Base-by-base conservation (phyloP, 2,113 vertebrate genomes). In the Anguilla japonica region DNA sequence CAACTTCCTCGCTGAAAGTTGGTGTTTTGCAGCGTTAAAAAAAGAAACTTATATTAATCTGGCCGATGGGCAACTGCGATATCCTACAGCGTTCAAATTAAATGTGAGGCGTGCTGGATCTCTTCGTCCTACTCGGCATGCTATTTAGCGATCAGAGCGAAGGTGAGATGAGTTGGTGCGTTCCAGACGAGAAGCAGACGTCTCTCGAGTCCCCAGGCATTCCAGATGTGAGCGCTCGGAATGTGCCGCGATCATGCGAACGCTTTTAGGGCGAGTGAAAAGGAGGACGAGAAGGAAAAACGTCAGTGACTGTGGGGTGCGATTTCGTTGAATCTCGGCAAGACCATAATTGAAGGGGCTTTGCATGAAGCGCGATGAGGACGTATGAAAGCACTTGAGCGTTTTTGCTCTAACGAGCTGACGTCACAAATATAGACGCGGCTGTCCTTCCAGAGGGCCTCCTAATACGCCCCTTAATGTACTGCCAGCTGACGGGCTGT, bases 311-410 rank as follows among this genome's bases (percentile, higher is more conserved):
- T 90, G 92, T 90, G 92, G 91, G 86, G 92, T 94, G 93, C 84
- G 89, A 93, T 89, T 93, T 95, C 93, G 93, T 91, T 86, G 90
- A 87, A 89, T 88, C 90, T 88, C 92, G 92, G 85, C 89, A 93
- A 94, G 94, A 94, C 91, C 92, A 34, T 93, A 95, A 94, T 93
- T 60, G 92, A 94, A 93, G 93, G 89, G 57, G 18, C 57, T 14
- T 60, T 93, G 57, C 13, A 60, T 93, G 91, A 92, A 92, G 93
- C 91, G 93, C 94, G 92, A 93, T 89, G 90, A 87, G 89, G 91
- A 91, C 88, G 89, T 79, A 88, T 93, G 88, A 92, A 91, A 88
- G 90, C 93, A 86, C 90, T 91, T 90, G 90, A 39, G 86, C 60
- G 88, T 88, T 82, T 82, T 85, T 82, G 83, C 87, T 87, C 88